These are phyloP conservation scores for Brachynemurus nebulosus DNA, from an alignment of 2,888 invertebrate species.

Conservation along the genomic window DNA sequence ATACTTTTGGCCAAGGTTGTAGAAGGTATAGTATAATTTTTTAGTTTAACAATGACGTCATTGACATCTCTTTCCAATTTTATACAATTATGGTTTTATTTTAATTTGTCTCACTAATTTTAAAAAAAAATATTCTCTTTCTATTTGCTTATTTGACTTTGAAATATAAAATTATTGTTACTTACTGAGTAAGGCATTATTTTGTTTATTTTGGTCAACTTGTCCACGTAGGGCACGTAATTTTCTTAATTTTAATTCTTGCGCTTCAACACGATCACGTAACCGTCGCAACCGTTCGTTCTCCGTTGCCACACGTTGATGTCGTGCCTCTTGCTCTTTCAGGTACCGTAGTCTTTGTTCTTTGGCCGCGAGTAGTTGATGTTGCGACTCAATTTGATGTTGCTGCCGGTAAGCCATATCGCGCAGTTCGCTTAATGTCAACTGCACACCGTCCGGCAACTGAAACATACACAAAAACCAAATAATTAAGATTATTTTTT, in stretches of 20 bases:
- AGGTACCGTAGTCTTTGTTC: constrained; percentile 87
- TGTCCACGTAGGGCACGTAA: constrained; percentile 85
- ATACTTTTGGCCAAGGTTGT: no score
- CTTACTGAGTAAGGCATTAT: constrained; percentile 83
- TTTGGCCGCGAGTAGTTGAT: constrained; percentile 79
- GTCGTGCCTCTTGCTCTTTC: constrained; percentile 80
- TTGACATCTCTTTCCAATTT: no score
- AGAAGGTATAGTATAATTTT: no score
- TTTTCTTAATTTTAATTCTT: constrained; percentile 86
- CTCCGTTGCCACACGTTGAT: constrained; percentile 66
- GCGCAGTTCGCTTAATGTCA: constrained; percentile 90
- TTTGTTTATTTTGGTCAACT: constrained; percentile 84
- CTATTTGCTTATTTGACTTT: no score
- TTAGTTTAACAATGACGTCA: no score
- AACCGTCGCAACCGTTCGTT: constrained; percentile 76
- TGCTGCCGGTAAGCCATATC: constrained; percentile 97
- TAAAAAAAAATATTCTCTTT: no score
- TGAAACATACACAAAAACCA: constrained; percentile 33
- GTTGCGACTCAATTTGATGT: constrained; percentile 94
- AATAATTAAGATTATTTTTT: background rate
- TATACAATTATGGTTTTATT: no score
- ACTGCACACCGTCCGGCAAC: constrained; percentile 85
- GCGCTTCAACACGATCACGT: constrained; percentile 84
- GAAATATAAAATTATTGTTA: no score
- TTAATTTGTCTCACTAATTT: no score